Evolutionary conservation across 2,113 vertebrate genomes (phyloP), one percentile per base, ranked within the genome.

Genomic region (Oceanites oceanicus): DNA sequence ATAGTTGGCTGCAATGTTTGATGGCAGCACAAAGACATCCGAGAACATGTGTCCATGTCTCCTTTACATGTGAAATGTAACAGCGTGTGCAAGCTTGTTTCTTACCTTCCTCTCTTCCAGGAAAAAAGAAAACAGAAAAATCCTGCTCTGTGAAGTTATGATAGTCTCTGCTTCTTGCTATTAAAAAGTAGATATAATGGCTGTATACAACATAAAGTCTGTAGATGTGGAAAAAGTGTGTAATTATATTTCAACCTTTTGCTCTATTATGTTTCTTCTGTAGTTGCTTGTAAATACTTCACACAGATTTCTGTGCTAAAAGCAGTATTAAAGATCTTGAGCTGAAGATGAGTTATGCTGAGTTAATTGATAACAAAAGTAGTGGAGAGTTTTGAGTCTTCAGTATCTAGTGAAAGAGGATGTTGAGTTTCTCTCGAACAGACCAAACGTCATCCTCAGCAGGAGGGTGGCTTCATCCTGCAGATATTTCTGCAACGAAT

Each of bases 351-450:
- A 91, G 59, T 85, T 95, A 85, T 80, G 36, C 45, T 67, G 29
- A 81, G 32, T 88, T 92, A 92, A 95, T 76, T 91, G 55, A 86
- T 70, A 88, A 61, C 77, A 94, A 87, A 93, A 87, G 52, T 38
- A 87, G 52, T 12, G 2, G 10, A 49, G 34, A 42, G 20, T 55
- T 95, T 71, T 42, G 52, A 72, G 42, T 58, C 55, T 91, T 49
- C 22, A 55, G 40, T 70, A 66, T 84, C n/a, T 61, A 40, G 42
- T 88, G 52, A 67, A 94, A 84, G 76, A 83, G 36, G 9, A 71
- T 34, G 47, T 45, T 71, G 65, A 85, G 29, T 80, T 88, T 93
- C n/a, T 92, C 30, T 63, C 3, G 3, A 77, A 58, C 42, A 94
- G 65, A 84, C 21, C 42, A 92, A 77, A 73, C 2, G 3, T 26